Evolutionary conservation across 35 echinoderm and acorn worm genomes (phyloP).

Genomic region (Stichopus chloronotus): DNA sequence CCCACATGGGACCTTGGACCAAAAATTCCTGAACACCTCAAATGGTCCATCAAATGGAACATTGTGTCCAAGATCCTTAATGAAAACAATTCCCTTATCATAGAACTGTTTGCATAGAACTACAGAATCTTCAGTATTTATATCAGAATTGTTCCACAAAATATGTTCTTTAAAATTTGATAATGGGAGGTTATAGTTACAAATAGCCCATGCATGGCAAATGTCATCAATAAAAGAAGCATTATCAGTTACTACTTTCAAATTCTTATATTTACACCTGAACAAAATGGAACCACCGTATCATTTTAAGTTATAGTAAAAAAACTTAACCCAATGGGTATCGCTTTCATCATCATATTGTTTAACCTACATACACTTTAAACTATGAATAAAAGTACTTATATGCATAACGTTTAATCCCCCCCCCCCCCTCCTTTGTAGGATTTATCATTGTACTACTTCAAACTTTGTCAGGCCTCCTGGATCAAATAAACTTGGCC

Average conservation of each 20-base stretch:
- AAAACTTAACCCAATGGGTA: neutral
- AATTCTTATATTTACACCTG: neutral
- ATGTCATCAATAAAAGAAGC: neutral
- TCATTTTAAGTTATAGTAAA: neutral
- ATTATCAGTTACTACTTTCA: neutral
- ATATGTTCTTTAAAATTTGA: neutral
- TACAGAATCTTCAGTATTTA: neutral
- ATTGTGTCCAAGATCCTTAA: neutral
- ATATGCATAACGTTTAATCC: neutral
- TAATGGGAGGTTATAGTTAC: neutral
- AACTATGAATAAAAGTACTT: neutral
- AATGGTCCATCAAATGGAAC: too few relatives aligned
- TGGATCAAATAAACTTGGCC: slow-evolving; percentile 5
- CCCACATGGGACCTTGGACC: too few relatives aligned
- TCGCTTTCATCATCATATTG: neutral
- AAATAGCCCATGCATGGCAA: neutral
- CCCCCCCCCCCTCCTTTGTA: neutral
- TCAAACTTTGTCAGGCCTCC: neutral
- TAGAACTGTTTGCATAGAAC: neutral
- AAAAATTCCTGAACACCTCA: too few relatives aligned
- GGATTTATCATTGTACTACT: neutral
- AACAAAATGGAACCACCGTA: neutral
- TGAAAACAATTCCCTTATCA: neutral
- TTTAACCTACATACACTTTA: neutral
- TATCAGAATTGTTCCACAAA: neutral